A percentile compares a stretch with the other conserved stretches of the same genome.
Evolutionary conservation across 1,140 invertebrate genomes (phyloP).

Genomic region (Euwallacea fornicatus): DNA sequence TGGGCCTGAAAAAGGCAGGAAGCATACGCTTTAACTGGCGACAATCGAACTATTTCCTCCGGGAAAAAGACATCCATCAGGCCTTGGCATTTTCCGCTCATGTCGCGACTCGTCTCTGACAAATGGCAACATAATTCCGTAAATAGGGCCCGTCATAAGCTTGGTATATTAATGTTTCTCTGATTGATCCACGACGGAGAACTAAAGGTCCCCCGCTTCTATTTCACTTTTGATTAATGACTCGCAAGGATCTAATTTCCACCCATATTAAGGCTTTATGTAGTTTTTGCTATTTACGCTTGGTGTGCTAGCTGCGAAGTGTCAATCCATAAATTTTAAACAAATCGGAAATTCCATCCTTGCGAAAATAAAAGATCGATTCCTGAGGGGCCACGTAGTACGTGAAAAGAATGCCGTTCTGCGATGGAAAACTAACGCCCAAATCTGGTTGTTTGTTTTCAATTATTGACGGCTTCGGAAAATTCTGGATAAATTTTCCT

Average conservation of each 20-base stretch:
- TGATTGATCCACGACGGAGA: slow-evolving; percentile 20
- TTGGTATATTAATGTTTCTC: slow-evolving; percentile 25
- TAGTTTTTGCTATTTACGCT: not conserved
- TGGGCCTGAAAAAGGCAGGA: slow-evolving; percentile 1
- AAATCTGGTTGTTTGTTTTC: slow-evolving; percentile 14
- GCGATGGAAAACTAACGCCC: not conserved
- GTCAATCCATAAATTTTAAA: slow-evolving; percentile 7
- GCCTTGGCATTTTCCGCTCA: slow-evolving; percentile 24
- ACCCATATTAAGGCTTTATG: not conserved
- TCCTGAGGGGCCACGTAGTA: not conserved
- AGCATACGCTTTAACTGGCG: slow-evolving; percentile 1
- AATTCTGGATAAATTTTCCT: slow-evolving; percentile 6
- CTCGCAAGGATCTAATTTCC: not conserved
- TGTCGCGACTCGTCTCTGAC: slow-evolving; percentile 24
- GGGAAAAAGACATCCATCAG: slow-evolving; percentile 20
- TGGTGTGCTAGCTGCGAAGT: not conserved
- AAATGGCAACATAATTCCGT: slow-evolving; percentile 27
- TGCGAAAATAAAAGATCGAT: slow-evolving; percentile 6
- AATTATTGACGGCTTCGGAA: slow-evolving; percentile 13
- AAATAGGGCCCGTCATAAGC: slow-evolving; percentile 26
- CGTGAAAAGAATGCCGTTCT: slow-evolving; percentile 6
- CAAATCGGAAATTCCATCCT: slow-evolving; percentile 1
- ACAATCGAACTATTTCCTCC: slow-evolving; percentile 5
- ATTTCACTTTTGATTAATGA: slow-evolving; percentile 24
- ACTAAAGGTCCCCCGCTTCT: slow-evolving; percentile 20